Evolutionary conservation across 1,140 invertebrate genomes (phyloP).

Genomic region (Dendroctonus valens): DNA sequence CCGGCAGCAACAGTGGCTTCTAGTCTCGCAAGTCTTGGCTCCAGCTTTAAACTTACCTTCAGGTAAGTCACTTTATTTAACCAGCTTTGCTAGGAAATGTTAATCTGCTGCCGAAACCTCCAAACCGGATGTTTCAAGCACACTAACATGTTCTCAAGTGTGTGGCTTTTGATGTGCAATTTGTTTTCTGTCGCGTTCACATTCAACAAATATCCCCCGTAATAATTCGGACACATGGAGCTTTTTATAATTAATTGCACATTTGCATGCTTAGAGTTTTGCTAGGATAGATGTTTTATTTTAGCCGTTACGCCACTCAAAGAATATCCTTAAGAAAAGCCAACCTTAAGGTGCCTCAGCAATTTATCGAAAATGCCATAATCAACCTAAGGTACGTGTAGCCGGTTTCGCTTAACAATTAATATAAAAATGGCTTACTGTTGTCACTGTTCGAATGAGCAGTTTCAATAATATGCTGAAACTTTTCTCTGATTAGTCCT

Average conservation of each 20-base stretch:
- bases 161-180: constrained; percentile 1
- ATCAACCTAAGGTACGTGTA: constrained; percentile 69
- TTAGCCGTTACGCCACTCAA: constrained; percentile 76
- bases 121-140: too few relatives aligned
- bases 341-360: constrained; percentile 67
- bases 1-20: constrained; percentile 72
- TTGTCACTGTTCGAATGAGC: neutral
- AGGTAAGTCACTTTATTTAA: constrained; percentile 60
- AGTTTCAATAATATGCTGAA: neutral
- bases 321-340: constrained; percentile 73
- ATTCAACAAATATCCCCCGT: too few relatives aligned
- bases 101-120: neutral
- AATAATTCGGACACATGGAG: neutral
- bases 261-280: constrained; percentile 27
- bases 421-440: neutral
- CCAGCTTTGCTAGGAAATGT: constrained; percentile 2
- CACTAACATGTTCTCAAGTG: neutral
- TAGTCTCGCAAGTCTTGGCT: constrained; percentile 71
- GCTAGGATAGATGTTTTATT: constrained; percentile 54
- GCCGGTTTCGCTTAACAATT: neutral
- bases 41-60: constrained; percentile 79
- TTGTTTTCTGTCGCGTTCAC: constrained; percentile 1
- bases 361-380: constrained; percentile 68
- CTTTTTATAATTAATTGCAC: neutral
- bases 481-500: constrained; percentile 55